These are phyloP conservation scores for Buphagus erythrorhynchus DNA, from an alignment of 2,797 vertebrate species.

Conservation along the genomic window DNA sequence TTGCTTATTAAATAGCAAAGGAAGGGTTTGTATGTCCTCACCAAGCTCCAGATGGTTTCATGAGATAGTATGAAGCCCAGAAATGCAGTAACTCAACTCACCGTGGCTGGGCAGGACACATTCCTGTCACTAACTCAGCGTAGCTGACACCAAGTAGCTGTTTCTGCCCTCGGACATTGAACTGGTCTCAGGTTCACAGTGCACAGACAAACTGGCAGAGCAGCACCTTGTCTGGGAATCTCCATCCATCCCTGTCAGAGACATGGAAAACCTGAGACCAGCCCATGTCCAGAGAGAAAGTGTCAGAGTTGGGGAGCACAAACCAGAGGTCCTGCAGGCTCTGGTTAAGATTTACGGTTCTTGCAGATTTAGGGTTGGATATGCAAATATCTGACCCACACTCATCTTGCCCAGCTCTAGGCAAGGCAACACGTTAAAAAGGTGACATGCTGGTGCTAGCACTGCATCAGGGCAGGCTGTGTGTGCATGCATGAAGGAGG, in stretches of 20 bases:
- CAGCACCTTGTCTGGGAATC: not conserved
- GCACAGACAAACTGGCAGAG: not conserved
- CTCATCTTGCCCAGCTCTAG: not conserved
- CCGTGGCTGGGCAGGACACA: rapidly evolving
- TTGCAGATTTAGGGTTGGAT: not conserved
- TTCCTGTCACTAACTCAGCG: not conserved
- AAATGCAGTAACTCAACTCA: not conserved
- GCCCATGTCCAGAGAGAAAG: not conserved
- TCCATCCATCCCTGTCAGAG: not conserved
- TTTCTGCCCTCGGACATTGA: not conserved
- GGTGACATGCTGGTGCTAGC: not conserved
- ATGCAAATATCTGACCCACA: not conserved
- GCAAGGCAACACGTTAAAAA: not conserved
- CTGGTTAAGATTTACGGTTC: not conserved
- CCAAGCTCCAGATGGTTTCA: not conserved
- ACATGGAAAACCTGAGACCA: not conserved
- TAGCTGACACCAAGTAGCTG: not conserved
- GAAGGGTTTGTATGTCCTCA: not conserved
- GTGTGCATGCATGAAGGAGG: not conserved
- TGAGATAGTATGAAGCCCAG: not conserved
- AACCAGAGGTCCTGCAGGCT: not conserved
- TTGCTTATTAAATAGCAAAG: not conserved
- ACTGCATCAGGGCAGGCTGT: not conserved
- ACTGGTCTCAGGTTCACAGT: not conserved
- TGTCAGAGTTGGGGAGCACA: not conserved